phyloP scores from a whole-genome alignment of 2,797 vertebrate genomes.

The Sebastes minor region DNA sequence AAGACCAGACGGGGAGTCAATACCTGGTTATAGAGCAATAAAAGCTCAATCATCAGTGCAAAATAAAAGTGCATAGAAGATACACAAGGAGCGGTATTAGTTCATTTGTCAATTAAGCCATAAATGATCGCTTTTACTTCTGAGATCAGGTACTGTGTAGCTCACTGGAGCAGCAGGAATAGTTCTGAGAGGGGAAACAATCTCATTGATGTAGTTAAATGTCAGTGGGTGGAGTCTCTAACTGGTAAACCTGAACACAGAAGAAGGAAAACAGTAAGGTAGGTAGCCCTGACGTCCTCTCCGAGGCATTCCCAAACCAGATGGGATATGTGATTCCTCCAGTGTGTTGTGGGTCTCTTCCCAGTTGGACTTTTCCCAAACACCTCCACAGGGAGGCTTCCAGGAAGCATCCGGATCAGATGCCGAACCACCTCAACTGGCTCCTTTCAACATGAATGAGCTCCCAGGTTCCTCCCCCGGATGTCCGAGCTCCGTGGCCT shows the following conservation, averaged over 20 bases:
- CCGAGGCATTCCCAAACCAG: neutral
- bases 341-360: neutral
- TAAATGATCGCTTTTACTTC: neutral
- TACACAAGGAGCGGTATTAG: neutral
- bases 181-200: neutral
- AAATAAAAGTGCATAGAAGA: conserved; percentile 3
- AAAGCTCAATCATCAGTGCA: conserved; percentile 23
- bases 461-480: neutral
- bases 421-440: neutral
- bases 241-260: neutral
- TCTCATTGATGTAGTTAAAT: neutral
- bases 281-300: neutral
- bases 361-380: neutral
- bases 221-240: neutral
- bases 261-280: neutral
- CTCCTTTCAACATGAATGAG: neutral
- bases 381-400: neutral
- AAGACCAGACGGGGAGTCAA: conserved; percentile 43
- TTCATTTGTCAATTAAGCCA: conserved; percentile 12
- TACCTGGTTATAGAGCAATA: conserved; percentile 39
- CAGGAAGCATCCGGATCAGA: neutral
- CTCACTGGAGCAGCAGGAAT: neutral
- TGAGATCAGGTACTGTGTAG: neutral
- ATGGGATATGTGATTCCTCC: neutral
- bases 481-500: neutral